phyloP scores from a whole-genome alignment of 2,113 vertebrate species.

The Oryzias woworae region DNA sequence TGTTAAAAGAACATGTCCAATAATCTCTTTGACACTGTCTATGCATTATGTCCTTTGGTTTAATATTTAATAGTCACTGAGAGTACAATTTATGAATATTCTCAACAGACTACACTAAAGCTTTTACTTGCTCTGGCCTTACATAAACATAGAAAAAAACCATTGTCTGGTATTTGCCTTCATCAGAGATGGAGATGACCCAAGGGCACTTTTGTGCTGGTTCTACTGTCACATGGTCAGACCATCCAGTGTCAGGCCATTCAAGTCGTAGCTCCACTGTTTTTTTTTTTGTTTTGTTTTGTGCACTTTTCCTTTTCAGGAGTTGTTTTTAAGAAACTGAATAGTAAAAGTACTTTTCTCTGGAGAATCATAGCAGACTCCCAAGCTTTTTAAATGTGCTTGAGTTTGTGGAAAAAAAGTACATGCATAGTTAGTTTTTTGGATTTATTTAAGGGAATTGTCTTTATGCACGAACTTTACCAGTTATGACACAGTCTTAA shows the following conservation, averaged over 20 bases:
- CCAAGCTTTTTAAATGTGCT: too few species aligned
- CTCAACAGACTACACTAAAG: constrained; percentile 4
- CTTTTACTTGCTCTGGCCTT: constrained; percentile 6
- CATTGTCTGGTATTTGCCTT: constrained; percentile 25
- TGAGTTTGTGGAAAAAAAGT: too few species aligned
- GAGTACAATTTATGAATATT: constrained; percentile 1
- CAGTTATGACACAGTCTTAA: too few species aligned
- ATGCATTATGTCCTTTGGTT: too few species aligned
- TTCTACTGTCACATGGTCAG: constrained; percentile 58
- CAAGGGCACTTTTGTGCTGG: constrained; percentile 54
- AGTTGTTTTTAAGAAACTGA: constrained; percentile 63
- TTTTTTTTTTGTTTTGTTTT: constrained; percentile 26
- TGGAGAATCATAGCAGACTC: constrained; percentile 26
- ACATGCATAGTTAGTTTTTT: too few species aligned
- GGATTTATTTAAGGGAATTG: too few species aligned
- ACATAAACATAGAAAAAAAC: constrained; percentile 13
- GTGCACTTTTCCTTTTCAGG: constrained; percentile 46
- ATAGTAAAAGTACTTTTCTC: constrained; percentile 41
- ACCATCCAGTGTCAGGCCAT: constrained; percentile 33
- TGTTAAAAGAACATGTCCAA: too few species aligned
- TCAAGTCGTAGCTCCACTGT: constrained; percentile 38
- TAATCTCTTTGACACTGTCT: too few species aligned
- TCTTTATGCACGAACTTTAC: too few species aligned
- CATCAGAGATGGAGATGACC: constrained; percentile 45
- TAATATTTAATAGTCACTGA: too few species aligned